These are phyloP conservation scores for Pseudomyrmex gracilis DNA, from an alignment of 1,140 invertebrate species.

Conservation along the genomic window DNA sequence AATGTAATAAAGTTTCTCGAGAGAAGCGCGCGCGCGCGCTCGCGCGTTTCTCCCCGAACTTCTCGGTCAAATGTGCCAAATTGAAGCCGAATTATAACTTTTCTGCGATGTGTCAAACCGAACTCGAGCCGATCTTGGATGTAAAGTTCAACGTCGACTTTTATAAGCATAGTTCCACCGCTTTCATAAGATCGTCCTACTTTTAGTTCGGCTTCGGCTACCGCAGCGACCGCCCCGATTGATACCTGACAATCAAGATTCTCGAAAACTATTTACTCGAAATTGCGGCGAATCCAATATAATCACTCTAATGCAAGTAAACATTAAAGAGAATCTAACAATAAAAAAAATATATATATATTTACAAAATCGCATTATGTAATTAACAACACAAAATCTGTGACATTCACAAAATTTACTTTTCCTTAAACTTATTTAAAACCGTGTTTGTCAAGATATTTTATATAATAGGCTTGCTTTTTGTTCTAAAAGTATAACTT, in stretches of 20 bases:
- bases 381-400: background rate
- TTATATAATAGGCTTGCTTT: background rate
- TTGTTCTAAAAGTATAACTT: background rate
- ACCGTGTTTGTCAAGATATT: slow-evolving; percentile 5
- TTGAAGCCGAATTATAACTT: slow-evolving; percentile 63
- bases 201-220: slow-evolving; percentile 29
- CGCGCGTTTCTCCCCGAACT: too few species aligned
- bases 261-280: slow-evolving; percentile 24
- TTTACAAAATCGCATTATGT: too few species aligned
- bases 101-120: slow-evolving; percentile 58
- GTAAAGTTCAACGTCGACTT: slow-evolving; percentile 57
- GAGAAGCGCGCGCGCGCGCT: background rate
- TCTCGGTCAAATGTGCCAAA: slow-evolving; percentile 51
- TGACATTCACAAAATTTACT: background rate
- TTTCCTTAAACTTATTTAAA: background rate
- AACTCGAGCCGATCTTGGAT: slow-evolving; percentile 48
- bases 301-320: background rate
- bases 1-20: slow-evolving; percentile 44
- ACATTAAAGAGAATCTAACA: background rate
- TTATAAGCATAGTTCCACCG: slow-evolving; percentile 49
- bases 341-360: background rate
- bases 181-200: slow-evolving; percentile 58
- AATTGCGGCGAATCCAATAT: background rate
- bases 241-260: slow-evolving; percentile 47
- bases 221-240: slow-evolving; percentile 8